Percentiles rank a stretch among this genome's conserved stretches.
These are phyloP conservation scores for Drosophila micromelanica DNA, from an alignment of 1,140 invertebrate species.

Conservation along the genomic window DNA sequence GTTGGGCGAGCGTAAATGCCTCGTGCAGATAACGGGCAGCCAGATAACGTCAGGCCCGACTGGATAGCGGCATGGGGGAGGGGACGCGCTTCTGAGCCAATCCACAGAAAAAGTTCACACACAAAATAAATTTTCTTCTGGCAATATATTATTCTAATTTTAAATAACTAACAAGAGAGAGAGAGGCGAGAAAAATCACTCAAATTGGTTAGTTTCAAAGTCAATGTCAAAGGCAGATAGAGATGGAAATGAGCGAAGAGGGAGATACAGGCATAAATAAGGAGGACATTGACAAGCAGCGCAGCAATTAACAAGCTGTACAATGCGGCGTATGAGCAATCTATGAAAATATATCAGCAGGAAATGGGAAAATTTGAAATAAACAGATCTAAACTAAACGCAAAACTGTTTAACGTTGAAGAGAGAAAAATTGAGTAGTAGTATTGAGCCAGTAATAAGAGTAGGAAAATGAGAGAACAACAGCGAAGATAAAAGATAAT, in stretches of 20 bases:
- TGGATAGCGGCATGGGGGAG: neutral
- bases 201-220: constrained; percentile 70
- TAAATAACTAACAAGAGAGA: constrained; percentile 43
- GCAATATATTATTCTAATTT: constrained; percentile 64
- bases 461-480: no score
- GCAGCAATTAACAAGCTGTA: constrained; percentile 42
- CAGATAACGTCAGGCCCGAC: constrained; percentile 14
- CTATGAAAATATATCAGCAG: constrained; percentile 42
- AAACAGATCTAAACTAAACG: neutral
- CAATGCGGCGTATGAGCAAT: constrained; percentile 67
- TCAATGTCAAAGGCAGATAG: constrained; percentile 65
- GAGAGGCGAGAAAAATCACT: constrained; percentile 23
- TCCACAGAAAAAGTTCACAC: neutral
- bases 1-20: constrained; percentile 54
- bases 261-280: constrained; percentile 16
- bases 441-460: no score
- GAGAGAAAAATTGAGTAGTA: no score
- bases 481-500: no score
- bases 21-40: constrained; percentile 65
- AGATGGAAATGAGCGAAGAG: neutral
- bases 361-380: constrained; percentile 27
- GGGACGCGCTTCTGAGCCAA: neutral
- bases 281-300: neutral
- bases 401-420: no score
- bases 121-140: neutral